Base-by-base conservation (phyloP, 2,797 vertebrate genomes). In the Pogoniulus pusillus region DNA sequence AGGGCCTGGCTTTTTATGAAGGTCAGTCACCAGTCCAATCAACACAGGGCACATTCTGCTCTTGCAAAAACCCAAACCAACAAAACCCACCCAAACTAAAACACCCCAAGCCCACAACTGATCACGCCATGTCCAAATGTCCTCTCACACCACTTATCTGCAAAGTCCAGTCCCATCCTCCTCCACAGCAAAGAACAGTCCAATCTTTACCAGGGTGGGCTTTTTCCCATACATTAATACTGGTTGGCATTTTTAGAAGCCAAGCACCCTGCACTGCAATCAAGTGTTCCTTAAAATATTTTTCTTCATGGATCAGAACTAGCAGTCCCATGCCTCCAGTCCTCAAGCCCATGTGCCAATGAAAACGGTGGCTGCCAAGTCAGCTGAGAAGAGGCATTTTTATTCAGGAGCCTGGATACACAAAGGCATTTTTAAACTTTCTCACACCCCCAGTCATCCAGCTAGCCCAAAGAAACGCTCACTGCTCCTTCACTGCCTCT, bases 251-350 rank as follows among this genome's bases (percentile, higher is more conserved):
- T 94, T 94, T 93, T 64, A 95, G 93, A 85, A 91, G 93, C 86
- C 35, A 22, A 87, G 70, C 57, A 41, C 80, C 68, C 91, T 81
- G 86, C 87, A 66, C 88, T 87, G 88, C 87, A 95, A 95, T 93
- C 93, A 95, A 95, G 88, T 59, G 91, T 93, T 95, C 93, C 91
- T 94, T 89, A 85, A 82, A 92, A 87, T 57, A 87, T 30, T 91
- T 87, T 41, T 37, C 83, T 92, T 78, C 51, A 82, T n/a, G 72
- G 82, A 80, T 87, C 75, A 77, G 89, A 82, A 94, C 86, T 37
- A 29, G 59, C 81, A 92, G 91, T 89, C 34, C 80, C 82, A 26
- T 70, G 77, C 68, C 71, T 85, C 37, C 85, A 90, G 80, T 78
- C 64, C 91, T 51, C 16, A 12, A 72, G 82, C 73, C 59, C 90